phyloP scores from a whole-genome alignment of 2,797 vertebrate genomes.

The Sebastes matsubarae region DNA sequence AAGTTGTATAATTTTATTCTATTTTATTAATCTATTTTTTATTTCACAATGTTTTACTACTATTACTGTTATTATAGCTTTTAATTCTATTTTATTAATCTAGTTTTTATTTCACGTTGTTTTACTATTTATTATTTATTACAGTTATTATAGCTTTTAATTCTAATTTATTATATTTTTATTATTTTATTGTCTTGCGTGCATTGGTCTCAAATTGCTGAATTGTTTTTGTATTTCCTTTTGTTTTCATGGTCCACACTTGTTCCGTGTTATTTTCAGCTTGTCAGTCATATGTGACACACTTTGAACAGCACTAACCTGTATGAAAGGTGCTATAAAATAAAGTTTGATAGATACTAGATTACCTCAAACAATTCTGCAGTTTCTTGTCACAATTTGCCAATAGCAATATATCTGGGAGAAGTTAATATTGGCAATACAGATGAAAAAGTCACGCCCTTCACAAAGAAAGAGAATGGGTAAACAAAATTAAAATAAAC shows the following conservation, averaged over 20 bases:
- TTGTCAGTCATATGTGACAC: neutral
- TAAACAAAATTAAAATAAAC: neutral
- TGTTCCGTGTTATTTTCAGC: fast-evolving
- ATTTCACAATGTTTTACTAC: neutral
- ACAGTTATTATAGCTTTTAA: neutral
- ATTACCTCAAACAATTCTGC: too few relatives aligned
- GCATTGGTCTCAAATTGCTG: too few relatives aligned
- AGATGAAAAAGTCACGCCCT: neutral
- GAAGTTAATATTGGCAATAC: neutral
- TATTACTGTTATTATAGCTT: too few relatives aligned
- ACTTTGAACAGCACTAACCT: neutral
- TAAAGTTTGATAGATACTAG: neutral
- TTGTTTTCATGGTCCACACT: neutral
- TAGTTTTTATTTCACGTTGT: neutral
- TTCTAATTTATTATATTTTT: neutral
- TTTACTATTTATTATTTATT: too few relatives aligned
- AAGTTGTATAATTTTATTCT: too few relatives aligned
- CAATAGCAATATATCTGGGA: neutral
- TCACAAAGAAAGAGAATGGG: neutral
- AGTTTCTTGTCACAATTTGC: neutral
- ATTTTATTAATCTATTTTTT: too few relatives aligned
- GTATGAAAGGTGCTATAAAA: neutral
- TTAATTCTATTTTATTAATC: too few relatives aligned
- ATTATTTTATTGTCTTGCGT: fast-evolving
- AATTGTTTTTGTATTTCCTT: neutral